phyloP scores from a whole-genome alignment of 2,113 vertebrate genomes.

The Rhinogobius similis region DNA sequence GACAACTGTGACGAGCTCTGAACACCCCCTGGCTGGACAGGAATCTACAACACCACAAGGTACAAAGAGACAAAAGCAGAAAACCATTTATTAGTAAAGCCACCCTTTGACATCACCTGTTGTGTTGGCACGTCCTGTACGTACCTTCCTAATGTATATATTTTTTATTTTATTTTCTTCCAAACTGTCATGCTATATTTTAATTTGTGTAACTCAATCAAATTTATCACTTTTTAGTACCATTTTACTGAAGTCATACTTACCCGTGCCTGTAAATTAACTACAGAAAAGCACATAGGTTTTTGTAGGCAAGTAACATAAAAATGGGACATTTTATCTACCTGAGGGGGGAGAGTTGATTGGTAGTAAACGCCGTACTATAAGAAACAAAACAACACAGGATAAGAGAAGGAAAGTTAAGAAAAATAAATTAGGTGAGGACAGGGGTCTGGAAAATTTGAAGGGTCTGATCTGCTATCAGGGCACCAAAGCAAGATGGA shows the following conservation, averaged over 20 bases:
- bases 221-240: not conserved
- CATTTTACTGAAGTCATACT: not conserved
- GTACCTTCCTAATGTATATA: not conserved
- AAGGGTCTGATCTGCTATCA: not conserved
- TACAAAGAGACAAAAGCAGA: conserved; percentile 4
- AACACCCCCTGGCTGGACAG: conserved; percentile 51
- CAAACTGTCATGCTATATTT: not conserved
- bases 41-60: conserved; percentile 34
- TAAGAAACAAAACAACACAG: conserved; percentile 72
- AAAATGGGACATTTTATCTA: conserved; percentile 69
- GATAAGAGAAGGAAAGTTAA: conserved; percentile 50
- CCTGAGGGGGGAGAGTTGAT: conserved; percentile 71
- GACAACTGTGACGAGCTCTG: conserved; percentile 54
- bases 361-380: conserved; percentile 77
- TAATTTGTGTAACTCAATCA: not conserved
- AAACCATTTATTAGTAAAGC: not conserved
- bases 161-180: conserved; percentile 1
- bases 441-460: not conserved
- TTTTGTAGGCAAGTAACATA: conserved; percentile 18
- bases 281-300: not conserved
- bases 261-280: conserved; percentile 1
- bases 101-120: not conserved
- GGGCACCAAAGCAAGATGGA: not conserved
- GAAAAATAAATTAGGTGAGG: not conserved
- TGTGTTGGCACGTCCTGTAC: conserved; percentile 6